Conservation (phyloP, 2,113 vertebrate genomes). For the Ivindomyrus marchei region DNA sequence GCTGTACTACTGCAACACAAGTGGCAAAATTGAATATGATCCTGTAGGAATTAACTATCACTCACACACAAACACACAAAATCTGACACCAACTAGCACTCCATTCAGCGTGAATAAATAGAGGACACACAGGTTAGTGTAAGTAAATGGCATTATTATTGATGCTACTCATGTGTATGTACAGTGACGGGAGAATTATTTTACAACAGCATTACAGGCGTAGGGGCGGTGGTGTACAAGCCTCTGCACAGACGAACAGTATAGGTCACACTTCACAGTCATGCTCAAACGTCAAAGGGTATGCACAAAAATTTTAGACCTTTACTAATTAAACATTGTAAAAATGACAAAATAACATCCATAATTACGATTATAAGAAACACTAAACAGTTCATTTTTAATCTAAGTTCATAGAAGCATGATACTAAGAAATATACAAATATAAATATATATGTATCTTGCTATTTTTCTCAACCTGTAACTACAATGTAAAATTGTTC, state of each 20-base stretch:
- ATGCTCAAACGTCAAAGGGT: not conserved
- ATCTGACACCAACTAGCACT: not conserved
- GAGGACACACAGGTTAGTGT: slow-evolving; percentile 8
- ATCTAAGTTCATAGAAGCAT: slow-evolving; percentile 67
- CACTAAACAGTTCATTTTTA: slow-evolving; percentile 52
- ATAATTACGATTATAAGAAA: slow-evolving; percentile 62
- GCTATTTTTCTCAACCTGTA: slow-evolving; percentile 65
- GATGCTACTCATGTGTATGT: slow-evolving; percentile 15
- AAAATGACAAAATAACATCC: slow-evolving; percentile 72
- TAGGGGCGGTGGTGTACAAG: not conserved
- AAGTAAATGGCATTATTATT: slow-evolving; percentile 23
- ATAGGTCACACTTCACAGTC: slow-evolving; percentile 14
- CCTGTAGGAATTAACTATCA: not conserved
- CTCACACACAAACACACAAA: not conserved
- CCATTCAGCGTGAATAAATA: not conserved
- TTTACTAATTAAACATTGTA: slow-evolving; percentile 46
- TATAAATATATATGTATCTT: slow-evolving; percentile 77
- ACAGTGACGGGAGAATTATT: not conserved
- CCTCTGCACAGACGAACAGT: not conserved
- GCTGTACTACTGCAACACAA: not conserved
- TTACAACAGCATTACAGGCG: slow-evolving; percentile 11
- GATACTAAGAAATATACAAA: slow-evolving; percentile 76
- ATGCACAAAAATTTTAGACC: slow-evolving; percentile 15
- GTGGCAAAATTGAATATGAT: not conserved
- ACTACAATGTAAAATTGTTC: slow-evolving; percentile 66